Base-by-base conservation (phyloP, 2,888 invertebrate species). In the Malachius bipustulatus region DNA sequence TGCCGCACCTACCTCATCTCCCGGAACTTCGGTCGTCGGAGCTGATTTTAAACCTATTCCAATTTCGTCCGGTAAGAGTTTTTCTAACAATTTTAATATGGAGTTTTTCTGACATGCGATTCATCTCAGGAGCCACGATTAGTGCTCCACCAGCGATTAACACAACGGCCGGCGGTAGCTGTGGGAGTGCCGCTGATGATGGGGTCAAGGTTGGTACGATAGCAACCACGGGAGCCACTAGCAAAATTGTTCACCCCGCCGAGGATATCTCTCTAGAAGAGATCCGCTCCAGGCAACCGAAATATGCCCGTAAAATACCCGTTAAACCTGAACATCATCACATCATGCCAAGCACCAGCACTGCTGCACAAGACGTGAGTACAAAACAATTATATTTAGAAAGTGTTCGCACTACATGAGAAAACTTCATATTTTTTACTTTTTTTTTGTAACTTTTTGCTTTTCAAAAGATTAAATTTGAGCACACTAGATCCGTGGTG, bases 181-280 rank as follows among this genome's bases (percentile, higher is more conserved):
- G 45, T 29, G 34, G 35, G 13, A 40, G 37, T 13, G 39, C 36
- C 39, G 45, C 38, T 38, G 38, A 43, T 15, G 49, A 48, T 14
- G 40, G 34, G 19, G 43, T 47, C 32, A 57, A 61, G 53, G 48
- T 68, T 59, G 47, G 67, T 63, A 69, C 80, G 4, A 81, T 84
- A 34, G 78, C 77, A 9, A 75, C 82, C n/a, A 79, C 82, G 4
- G 82, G 85, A 28, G 81, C 87, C 4, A 79, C 84, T 26, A 84
- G 87, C 53, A 82, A 83, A 65, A 93, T 94, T 37, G 75, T 94
- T 47, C 94, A 94, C 63, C 94, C 94, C 0, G 80, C 87, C 1
- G 93, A 94, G 60, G 90, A 91, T 62, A 76, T 90, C 35, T 93
- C 93, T 16, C 57, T 89, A 59, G 89, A 89, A 59, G 88, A 90